These are phyloP conservation scores for Panulirus ornatus DNA, from an alignment of 1,140 invertebrate genomes.

Conservation along the genomic window DNA sequence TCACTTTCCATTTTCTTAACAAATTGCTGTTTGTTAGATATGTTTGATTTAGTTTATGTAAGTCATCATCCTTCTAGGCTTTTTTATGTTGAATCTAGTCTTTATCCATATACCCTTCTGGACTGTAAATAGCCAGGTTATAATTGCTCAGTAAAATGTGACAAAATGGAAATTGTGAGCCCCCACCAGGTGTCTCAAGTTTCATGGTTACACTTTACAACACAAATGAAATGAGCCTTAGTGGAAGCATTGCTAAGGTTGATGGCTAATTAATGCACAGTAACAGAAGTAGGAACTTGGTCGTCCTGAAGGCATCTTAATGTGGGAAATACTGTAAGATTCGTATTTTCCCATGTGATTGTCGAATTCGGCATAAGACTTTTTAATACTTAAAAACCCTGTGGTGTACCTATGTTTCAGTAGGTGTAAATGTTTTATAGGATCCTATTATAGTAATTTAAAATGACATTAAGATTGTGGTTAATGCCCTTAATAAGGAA, in stretches of 20 bases:
- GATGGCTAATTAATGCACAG: conserved; percentile 5
- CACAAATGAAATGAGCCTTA: conserved; percentile 27
- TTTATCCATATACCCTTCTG: conserved; percentile 54
- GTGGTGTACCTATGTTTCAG: conserved; percentile 66
- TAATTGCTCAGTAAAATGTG: conserved; percentile 69
- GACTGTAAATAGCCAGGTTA: conserved; percentile 62
- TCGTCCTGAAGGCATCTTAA: conserved; percentile 48
- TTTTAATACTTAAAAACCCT: conserved; percentile 68
- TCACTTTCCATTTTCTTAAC: conserved; percentile 4
- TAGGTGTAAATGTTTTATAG: conserved; percentile 60
- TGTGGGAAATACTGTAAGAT: conserved; percentile 41
- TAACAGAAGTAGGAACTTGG: conserved; percentile 16
- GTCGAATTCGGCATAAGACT: conserved; percentile 53
- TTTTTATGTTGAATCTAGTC: conserved; percentile 71
- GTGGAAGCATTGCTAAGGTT: conserved; percentile 15
- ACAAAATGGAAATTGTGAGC: conserved; percentile 33
- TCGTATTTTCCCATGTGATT: conserved; percentile 54
- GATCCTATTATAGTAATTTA: conserved; percentile 55
- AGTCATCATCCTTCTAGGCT: conserved; percentile 11
- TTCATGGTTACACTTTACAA: conserved; percentile 20
- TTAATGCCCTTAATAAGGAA: conserved; percentile 61
- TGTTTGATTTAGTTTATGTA: neutral
- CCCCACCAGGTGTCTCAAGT: conserved; percentile 10
- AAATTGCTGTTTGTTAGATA: conserved; percentile 18
- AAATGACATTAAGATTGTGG: conserved; percentile 45